Evolutionary conservation across 2,888 invertebrate species (phyloP).

Genomic region (Octodonta nipae): DNA sequence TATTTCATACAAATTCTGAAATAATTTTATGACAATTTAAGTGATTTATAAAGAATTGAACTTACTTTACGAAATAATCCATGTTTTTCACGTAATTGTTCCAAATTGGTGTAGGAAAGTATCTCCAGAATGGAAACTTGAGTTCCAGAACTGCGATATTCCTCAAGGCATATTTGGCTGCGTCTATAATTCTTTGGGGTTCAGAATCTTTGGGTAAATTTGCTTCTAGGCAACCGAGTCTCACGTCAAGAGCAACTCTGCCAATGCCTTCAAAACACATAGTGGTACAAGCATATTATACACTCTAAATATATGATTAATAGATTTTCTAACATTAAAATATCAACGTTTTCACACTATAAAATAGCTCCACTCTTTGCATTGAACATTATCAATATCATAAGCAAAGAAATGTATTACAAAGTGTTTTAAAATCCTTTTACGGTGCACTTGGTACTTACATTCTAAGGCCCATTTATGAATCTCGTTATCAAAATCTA

Average conservation of each 20-base stretch:
- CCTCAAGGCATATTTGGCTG: slow-evolving; percentile 52
- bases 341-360: too few species aligned
- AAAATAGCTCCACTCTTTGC: too few species aligned
- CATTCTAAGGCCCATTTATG: slow-evolving; percentile 73
- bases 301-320: too few species aligned
- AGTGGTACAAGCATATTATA: too few species aligned
- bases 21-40: slow-evolving; percentile 10
- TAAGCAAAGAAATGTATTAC: too few species aligned
- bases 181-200: slow-evolving; percentile 50
- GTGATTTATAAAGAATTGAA: slow-evolving; percentile 4
- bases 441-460: slow-evolving; percentile 34
- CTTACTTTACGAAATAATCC: slow-evolving; percentile 54
- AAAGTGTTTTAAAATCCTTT: too few species aligned
- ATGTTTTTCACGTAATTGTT: slow-evolving; percentile 48
- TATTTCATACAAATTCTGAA: slow-evolving; percentile 51
- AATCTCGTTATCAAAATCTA: slow-evolving; percentile 55
- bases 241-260: slow-evolving; percentile 50
- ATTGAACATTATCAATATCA: too few species aligned
- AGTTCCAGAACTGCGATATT: slow-evolving; percentile 52
- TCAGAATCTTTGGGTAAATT: slow-evolving; percentile 36
- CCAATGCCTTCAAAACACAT: slow-evolving; percentile 51
- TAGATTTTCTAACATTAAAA: too few species aligned
- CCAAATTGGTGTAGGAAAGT: slow-evolving; percentile 51
- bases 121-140: slow-evolving; percentile 53
- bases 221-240: slow-evolving; percentile 50